Evolutionary conservation across 2,888 invertebrate species (phyloP), one percentile per base, ranked within the genome.

Genomic region (Callimorpha dominula): DNA sequence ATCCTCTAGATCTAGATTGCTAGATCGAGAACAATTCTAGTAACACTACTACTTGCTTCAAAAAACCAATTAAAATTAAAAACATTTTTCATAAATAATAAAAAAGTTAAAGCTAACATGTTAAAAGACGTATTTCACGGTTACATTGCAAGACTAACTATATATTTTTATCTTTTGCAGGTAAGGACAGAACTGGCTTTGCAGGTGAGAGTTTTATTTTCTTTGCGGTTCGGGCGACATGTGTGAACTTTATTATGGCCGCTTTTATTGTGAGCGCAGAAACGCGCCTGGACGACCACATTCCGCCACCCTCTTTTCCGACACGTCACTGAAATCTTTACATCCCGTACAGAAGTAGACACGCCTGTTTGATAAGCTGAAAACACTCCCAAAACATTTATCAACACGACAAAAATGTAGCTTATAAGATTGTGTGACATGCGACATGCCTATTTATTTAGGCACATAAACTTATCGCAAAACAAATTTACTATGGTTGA

Each of bases 231-330:
- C 83, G 82, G 81, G 77, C 85, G 90, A 90, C 92, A 92, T 88
- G 89, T 92, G 92, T 91, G 92, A 92, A 92, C 91, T 92, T 93
- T 92, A 93, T 94, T 91, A 91, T 86, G 85, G 85, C 87, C 81
- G 87, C 85, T 90, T 92, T 92, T 92, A 90, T 92, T 90, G 88
- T 87, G 78, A 71, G 70, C 78, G 84, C 84, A 85, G 85, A 86
- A 85, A 88, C 81, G 82, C 76, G 80, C 74, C 74, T 71, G 73
- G 70, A 63, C 79, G 82, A 79, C 81, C 85, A 80, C 87, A 83
- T 86, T 88, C 83, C 83, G 78, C 85, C 82, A 76, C 76, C 74
- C 78, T 72, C 60, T n/a, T 31, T 60, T 43, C 67, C 80, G 17
- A 78, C 81, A 78, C 81, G 76, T 85, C 86, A 89, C 87, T 81